phyloP scores from a whole-genome alignment of 2,113 vertebrate species.

The Lasiurus borealis region DNA sequence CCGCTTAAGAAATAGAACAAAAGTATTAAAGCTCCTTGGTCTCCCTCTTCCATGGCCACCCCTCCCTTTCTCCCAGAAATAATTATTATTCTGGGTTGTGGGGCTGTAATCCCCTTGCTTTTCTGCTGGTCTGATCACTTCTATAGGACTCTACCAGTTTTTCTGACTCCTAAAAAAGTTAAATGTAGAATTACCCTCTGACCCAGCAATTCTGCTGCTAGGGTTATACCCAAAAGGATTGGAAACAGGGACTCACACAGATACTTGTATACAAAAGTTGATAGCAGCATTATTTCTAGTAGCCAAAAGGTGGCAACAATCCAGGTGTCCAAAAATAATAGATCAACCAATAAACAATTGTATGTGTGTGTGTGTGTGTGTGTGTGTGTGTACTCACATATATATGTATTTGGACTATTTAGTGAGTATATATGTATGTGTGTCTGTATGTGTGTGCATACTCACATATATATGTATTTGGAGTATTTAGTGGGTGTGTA shows the following conservation, averaged over 20 bases:
- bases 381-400: no score
- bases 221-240: not conserved
- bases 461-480: no score
- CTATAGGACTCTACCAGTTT: not conserved
- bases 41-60: not conserved
- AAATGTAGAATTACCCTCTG: not conserved
- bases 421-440: no score
- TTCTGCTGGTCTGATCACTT: not conserved
- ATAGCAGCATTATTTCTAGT: not conserved
- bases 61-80: not conserved
- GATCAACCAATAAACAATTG: not conserved
- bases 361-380: not conserved
- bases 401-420: no score
- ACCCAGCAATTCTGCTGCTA: not conserved
- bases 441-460: not conserved
- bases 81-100: not conserved
- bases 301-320: not conserved
- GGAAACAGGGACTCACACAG: not conserved
- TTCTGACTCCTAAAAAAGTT: not conserved
- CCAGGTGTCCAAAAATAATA: not conserved
- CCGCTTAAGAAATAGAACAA: not conserved
- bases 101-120: not conserved
- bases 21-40: not conserved
- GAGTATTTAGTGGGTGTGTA: no score
- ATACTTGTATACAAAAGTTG: not conserved